Base-by-base conservation (phyloP, 1,140 invertebrate species). In the Ptiloglossa arizonensis region DNA sequence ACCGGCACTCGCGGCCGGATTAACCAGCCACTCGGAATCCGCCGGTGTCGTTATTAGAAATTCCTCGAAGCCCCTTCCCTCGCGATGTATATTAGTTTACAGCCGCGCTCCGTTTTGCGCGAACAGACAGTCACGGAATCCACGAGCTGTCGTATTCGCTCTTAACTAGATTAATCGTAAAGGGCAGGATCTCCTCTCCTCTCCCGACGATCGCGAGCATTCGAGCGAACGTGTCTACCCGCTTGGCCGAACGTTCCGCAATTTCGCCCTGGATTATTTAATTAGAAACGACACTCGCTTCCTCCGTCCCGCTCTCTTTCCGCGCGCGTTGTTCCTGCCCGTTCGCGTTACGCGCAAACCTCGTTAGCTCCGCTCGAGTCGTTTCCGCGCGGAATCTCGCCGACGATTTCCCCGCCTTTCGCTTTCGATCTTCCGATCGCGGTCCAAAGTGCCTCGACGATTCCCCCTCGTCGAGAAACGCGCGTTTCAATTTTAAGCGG, bases 251-350 rank as follows among this genome's bases (percentile, higher is more conserved):
- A 77, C 38, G 29, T 48, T 11, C 38, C 50, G 73, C 67, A 80
- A 81, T 78, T 72, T 79, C 44, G 46, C 52, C 22, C 50, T n/a
- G 57, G 72, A 59, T 56, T 81, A 60, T 81, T 82, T 62, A 46
- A 78, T 78, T 71, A 64, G 67, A 78, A 77, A 71, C 64, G 63
- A 62, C 46, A 50, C 56, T 60, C 46, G 32, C 46, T 22, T 46
- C 56, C 46, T 35, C 38, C 27, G 17, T 59, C 22, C 52, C 24
- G 46, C 6, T 8, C n/a, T 22, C 38, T 41, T 62, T 3, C 56
- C 1, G 29, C n/a, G 8, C 19, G 38, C 59, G 59, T 11, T 24
- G 8, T n/a, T 19, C 17, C 56, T 24, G 56, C 3, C 32, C 1
- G 6, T 22, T 22, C 57, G 32, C 32, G 57, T 41, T n/a, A 8